These are phyloP conservation scores for Eidolon helvum DNA, from an alignment of 2,113 vertebrate species.

Conservation along the genomic window DNA sequence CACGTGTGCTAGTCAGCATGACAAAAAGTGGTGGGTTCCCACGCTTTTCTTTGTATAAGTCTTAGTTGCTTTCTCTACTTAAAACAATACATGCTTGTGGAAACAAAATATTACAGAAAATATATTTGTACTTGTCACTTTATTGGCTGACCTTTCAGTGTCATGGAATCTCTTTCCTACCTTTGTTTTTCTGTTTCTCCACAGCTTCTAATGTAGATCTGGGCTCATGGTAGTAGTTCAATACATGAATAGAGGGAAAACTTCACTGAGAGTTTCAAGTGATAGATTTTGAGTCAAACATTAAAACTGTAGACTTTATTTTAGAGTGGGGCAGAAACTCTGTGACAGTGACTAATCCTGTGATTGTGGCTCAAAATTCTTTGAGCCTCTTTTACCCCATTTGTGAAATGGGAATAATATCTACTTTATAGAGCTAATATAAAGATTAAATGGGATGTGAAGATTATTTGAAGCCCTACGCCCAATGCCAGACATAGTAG, in stretches of 20 bases:
- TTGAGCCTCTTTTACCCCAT: background rate
- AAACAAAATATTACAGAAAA: background rate
- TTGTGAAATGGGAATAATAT: background rate
- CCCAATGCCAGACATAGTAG: background rate
- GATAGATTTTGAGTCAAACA: background rate
- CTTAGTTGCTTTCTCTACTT: background rate
- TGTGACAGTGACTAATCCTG: background rate
- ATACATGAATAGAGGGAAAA: background rate
- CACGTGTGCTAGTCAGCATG: background rate
- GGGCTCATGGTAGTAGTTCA: background rate
- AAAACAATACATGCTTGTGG: background rate
- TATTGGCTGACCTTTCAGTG: background rate
- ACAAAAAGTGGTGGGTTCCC: background rate
- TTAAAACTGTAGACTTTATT: background rate
- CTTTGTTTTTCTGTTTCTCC: background rate
- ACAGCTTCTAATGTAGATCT: background rate
- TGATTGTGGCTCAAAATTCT: background rate
- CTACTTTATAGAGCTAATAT: background rate
- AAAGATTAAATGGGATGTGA: background rate
- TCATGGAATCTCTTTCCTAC: background rate
- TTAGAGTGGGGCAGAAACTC: background rate
- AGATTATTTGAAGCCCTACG: background rate
- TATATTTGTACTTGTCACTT: background rate
- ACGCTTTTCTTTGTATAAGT: background rate
- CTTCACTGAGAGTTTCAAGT: background rate